Evolutionary conservation across 2,797 vertebrate genomes (phyloP), one percentile per base, ranked within the genome.

Genomic region (Carapus acus): DNA sequence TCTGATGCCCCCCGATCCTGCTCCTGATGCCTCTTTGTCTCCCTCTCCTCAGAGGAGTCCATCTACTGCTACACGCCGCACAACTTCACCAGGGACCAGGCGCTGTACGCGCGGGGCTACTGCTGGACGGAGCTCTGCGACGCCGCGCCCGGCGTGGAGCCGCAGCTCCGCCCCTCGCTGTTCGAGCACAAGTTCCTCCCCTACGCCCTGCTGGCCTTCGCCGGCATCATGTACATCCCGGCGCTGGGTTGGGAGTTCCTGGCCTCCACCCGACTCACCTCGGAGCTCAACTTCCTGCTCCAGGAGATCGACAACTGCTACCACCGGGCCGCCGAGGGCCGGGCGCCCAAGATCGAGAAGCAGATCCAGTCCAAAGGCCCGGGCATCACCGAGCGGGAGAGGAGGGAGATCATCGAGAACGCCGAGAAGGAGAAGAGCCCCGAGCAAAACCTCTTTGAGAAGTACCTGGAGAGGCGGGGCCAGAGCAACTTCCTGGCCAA

Each of bases 281-380:
- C 96, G 0, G 96, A 99, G 84, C 92, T 99, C 84, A 99, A 97
- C 86, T 99, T 99, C 86, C 88, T 99, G 71, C 96, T 99, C 71
- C 96, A 99, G 83, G 96, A 99, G 84, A 98, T 99, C 0, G 96
- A 99, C 84, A 99, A 98, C 85, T 99, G 94, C 83, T 99, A 99
- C 81, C 96, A 99, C 78, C 89, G 96, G 42, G 95, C 96, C 0
- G 96, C 96, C 1, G 96, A 99, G 81, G 94, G 96, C 39, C 87
- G 96, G 2, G 95, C 96, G 3, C 96, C 96, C 27, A 99, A 99
- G 87, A 99, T 99, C n/a, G 96, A 99, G 80, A 99, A 98, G 82
- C 96, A 99, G 87, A 99, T 99, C 77, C 96, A 99, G 58, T 97
- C 94, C 68, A 98, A 99, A 82, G 96, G 96, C n/a, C 94, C 96